phyloP scores from a whole-genome alignment of 2,797 vertebrate species.

The Manis pentadactyla region DNA sequence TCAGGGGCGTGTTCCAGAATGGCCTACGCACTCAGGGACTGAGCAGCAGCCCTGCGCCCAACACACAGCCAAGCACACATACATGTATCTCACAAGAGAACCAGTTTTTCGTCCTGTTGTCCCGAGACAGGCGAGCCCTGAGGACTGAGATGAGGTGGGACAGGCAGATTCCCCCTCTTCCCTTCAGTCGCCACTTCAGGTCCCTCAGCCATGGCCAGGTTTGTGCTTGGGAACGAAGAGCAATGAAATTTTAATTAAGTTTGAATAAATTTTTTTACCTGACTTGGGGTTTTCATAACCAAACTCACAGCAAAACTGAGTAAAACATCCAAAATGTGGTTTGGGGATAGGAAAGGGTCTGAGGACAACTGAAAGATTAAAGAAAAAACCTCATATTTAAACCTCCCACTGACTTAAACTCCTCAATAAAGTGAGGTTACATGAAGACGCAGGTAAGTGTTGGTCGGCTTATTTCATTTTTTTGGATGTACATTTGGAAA shows the following conservation, averaged over 20 bases:
- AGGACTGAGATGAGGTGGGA: background rate
- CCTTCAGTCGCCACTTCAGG: background rate
- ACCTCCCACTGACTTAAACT: background rate
- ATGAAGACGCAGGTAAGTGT: background rate
- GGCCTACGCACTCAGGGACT: background rate
- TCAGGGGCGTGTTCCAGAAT: background rate
- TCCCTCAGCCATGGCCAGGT: background rate
- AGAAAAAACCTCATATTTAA: background rate
- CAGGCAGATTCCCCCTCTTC: background rate
- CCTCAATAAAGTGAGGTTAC: background rate
- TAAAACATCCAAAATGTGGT: background rate
- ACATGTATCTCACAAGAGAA: too few relatives aligned
- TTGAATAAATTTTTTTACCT: background rate
- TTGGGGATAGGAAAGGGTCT: background rate
- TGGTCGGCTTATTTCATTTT: background rate
- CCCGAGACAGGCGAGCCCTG: background rate
- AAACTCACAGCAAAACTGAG: background rate
- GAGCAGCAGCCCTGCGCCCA: background rate
- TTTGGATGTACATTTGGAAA: background rate
- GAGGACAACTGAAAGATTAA: background rate
- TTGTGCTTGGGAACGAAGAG: background rate
- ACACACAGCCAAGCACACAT: background rate
- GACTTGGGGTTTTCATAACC: background rate
- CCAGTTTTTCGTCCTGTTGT: background rate
- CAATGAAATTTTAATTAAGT: background rate